These are phyloP conservation scores for Caenorhabditis panamensis DNA, from an alignment of 2,888 invertebrate genomes.

Conservation along the genomic window DNA sequence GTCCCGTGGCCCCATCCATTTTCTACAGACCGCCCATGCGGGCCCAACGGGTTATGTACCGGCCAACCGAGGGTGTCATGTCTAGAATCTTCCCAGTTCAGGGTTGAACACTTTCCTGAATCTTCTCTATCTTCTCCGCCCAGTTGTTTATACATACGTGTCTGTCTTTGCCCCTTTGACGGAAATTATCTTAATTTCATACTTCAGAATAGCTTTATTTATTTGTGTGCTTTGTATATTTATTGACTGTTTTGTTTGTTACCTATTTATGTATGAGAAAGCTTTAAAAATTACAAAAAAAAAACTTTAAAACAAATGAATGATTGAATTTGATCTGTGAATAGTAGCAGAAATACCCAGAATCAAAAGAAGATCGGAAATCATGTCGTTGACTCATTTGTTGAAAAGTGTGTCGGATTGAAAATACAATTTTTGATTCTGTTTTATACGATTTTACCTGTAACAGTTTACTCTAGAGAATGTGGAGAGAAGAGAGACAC, in stretches of 20 bases:
- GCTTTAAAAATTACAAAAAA: conserved; percentile 29
- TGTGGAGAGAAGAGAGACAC: no score
- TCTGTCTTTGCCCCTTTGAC: conserved; percentile 7
- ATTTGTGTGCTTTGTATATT: conserved; percentile 7
- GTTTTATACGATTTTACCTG: no score
- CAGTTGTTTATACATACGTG: conserved; percentile 58
- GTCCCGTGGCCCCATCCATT: conserved; percentile 66
- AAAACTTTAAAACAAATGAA: conserved; percentile 27
- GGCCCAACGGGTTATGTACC: conserved; percentile 45
- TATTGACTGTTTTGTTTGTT: conserved; percentile 8
- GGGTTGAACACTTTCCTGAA: conserved; percentile 35
- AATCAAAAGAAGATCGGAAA: no score
- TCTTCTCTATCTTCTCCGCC: neutral
- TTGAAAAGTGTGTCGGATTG: no score
- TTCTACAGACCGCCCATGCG: conserved; percentile 65
- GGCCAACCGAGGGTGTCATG: conserved; percentile 55
- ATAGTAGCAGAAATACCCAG: no score
- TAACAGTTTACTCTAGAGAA: no score
- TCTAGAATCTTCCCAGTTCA: conserved; percentile 63
- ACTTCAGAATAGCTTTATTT: conserved; percentile 22
- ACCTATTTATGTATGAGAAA: no score
- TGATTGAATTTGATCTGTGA: no score
- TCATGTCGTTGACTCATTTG: no score
- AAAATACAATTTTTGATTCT: no score
- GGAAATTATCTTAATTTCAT: conserved; percentile 30